Evolutionary conservation across 2,888 invertebrate genomes (phyloP), one percentile per base, ranked within the genome.

Genomic region (Drosophila mercatorum): DNA sequence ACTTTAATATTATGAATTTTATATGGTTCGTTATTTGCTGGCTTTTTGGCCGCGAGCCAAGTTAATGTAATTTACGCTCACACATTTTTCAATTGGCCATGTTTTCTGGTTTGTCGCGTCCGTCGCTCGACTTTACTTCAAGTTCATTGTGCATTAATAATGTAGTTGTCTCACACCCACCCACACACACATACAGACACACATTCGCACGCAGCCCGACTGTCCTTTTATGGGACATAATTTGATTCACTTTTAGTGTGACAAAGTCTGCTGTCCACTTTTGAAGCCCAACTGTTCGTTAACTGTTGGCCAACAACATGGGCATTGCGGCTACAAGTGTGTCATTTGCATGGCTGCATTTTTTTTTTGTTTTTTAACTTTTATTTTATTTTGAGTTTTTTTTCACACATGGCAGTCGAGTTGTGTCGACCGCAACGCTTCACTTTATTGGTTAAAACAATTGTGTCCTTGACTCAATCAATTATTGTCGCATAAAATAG

Each of bases 101-200:
- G 74, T 81, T 81, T 85, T 81, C 73, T 85, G 88, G 88, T 63
- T 81, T 81, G 81, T 73, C 71, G 75, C 83, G 59, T 64, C 55
- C 80, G 51, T 56, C 28, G 51, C 47, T 22, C 71, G 66, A 59
- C 76, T 64, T 69, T 69, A 59, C 74, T 85, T 80, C 72, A 83
- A 86, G 78, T 86, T 83, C 78, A 75, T 76, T 88, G 75, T 80
- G 87, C 87, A 88, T 89, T 82, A 90, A 88, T 90, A 90, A 90
- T 88, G 78, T 74, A 88, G 84, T 84, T 89, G 66, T 38, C 74
- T 53, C 74, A 4, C 59, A 56, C 34, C 28, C 43, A 38, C 52
- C 22, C 28, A 17, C 43, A 40, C 49, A 10, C 57, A 38, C 44
- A 28, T 5, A 22, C 22, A 22, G 22, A 28, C 28, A 28, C 28